A percentile compares a stretch with the other conserved stretches of the same genome.
These are phyloP conservation scores for Lysandra coridon DNA, from an alignment of 2,888 invertebrate genomes.

Conservation along the genomic window DNA sequence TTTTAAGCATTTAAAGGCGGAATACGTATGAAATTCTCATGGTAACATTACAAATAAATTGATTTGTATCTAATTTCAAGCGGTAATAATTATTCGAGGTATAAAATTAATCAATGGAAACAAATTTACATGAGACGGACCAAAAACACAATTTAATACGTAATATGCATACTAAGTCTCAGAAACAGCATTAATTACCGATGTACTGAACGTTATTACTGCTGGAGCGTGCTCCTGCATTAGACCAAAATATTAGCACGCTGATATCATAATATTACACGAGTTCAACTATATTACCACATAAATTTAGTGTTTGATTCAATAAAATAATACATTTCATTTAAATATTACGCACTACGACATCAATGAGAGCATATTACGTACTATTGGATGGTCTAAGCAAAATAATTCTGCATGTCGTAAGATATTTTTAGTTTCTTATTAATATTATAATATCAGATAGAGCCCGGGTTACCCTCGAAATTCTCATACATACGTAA, in stretches of 20 bases:
- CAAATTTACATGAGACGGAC: background rate
- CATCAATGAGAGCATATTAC: no score
- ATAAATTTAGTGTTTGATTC: background rate
- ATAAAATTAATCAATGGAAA: background rate
- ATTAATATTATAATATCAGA: no score
- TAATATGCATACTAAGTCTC: conserved; percentile 20
- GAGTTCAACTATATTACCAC: background rate
- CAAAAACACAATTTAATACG: conserved; percentile 21
- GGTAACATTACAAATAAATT: background rate
- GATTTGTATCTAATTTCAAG: background rate
- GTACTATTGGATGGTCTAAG: no score
- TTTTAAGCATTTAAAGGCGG: no score
- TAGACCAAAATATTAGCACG: conserved; percentile 19
- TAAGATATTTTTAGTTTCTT: no score
- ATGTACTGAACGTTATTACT: conserved; percentile 18
- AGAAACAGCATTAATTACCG: conserved; percentile 15
- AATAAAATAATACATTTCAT: background rate
- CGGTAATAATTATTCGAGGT: background rate
- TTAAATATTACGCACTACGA: no score
- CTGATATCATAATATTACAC: conserved; percentile 14
- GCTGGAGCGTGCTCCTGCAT: conserved; percentile 25
- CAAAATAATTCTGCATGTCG: no score
- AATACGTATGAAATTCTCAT: background rate
- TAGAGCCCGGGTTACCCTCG: no score
- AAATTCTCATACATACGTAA: no score